phyloP scores from a whole-genome alignment of 2,113 vertebrate species.

The Piprites chloris region DNA sequence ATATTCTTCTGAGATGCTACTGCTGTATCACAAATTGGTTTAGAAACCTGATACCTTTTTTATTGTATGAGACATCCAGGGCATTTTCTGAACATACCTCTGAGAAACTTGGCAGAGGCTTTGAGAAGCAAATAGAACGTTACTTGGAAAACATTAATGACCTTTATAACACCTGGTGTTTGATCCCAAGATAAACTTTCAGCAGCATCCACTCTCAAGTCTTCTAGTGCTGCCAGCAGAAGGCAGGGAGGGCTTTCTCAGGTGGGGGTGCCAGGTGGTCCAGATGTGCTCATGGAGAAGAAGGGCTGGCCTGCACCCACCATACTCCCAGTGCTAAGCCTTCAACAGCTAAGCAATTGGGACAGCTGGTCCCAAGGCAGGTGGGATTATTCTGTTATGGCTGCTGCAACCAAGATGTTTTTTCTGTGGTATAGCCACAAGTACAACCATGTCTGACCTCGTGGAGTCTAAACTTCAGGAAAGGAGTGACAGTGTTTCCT shows the following conservation, averaged over 20 bases:
- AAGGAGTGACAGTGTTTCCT: neutral
- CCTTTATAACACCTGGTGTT: constrained; percentile 47
- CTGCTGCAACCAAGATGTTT: accelerated
- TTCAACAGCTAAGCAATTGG: neutral
- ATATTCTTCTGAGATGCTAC: constrained; percentile 1
- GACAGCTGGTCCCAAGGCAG: neutral
- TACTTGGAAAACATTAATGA: constrained; percentile 50
- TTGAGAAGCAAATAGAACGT: constrained; percentile 49
- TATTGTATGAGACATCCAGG: neutral
- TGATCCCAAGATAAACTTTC: constrained; percentile 42
- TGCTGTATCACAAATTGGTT: neutral
- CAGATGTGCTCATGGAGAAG: neutral
- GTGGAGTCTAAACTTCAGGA: neutral
- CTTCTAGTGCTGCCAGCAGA: neutral
- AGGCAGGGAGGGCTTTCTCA: neutral
- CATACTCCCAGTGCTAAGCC: neutral
- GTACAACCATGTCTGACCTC: neutral
- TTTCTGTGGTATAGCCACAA: neutral
- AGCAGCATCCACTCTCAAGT: neutral
- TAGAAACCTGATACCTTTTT: neutral
- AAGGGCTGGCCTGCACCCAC: neutral
- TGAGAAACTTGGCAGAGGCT: constrained; percentile 34
- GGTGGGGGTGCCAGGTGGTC: neutral
- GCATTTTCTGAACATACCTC: neutral
- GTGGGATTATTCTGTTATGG: neutral